Evolutionary conservation across 2,888 invertebrate genomes (phyloP).

Genomic region (Chirona hameri): DNA sequence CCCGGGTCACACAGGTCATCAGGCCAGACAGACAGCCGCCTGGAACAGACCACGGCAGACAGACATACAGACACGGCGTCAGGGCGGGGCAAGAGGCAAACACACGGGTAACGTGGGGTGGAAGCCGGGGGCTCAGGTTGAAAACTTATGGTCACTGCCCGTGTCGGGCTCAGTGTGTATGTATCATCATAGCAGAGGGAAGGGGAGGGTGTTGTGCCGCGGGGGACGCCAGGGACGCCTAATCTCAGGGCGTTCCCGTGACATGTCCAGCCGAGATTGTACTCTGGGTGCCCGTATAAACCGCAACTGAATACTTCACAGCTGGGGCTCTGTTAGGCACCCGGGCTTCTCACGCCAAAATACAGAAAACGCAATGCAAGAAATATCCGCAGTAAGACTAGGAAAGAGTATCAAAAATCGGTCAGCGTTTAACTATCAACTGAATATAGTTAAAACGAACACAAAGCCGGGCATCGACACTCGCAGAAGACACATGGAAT

Average conservation of each 20-base stretch:
- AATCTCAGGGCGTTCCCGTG: background rate
- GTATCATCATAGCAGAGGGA: background rate
- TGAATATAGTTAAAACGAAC: too few species aligned
- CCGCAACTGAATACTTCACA: background rate
- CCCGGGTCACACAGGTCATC: background rate
- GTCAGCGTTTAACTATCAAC: too few species aligned
- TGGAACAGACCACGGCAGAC: background rate
- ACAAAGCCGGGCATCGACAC: too few species aligned
- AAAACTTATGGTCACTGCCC: background rate
- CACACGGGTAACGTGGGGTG: too few species aligned
- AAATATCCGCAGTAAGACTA: background rate
- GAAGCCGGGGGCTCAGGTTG: background rate
- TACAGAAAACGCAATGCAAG: background rate
- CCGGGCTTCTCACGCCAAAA: background rate
- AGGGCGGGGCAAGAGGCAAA: background rate
- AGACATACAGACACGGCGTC: background rate
- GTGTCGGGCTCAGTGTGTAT: background rate
- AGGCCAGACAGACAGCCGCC: background rate
- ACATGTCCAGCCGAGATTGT: background rate
- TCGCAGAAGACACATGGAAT: background rate
- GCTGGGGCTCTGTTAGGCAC: conserved; percentile 3
- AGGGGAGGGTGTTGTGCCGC: background rate
- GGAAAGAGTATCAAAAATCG: too few species aligned
- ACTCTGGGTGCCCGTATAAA: conserved; percentile 3
- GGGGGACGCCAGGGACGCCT: background rate